Base-by-base conservation (phyloP, 2,888 invertebrate genomes). In the Eristalinus sepulchralis region DNA sequence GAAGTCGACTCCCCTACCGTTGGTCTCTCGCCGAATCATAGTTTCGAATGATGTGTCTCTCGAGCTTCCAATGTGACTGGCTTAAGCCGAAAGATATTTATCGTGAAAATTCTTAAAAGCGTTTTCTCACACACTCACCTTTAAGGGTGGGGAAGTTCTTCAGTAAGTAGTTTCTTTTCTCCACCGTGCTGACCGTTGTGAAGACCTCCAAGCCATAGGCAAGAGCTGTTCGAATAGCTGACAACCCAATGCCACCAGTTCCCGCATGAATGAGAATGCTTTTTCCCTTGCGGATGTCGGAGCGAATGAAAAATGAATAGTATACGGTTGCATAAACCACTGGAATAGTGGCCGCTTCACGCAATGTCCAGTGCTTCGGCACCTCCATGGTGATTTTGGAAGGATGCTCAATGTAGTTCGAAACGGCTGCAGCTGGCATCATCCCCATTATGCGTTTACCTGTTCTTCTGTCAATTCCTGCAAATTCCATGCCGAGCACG, bases 1-100 rank as follows among this genome's bases (percentile, higher is more conserved):
- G 73, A 98, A 93, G 90, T 99, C 97, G 0, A 99, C 98, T 47
- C 98, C 98, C 89, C 94, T 94, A 10, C 98, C 98, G 8, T 96
- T 94, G 0, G 98, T 98, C 90, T 95, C 94, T 60, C 93, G 94
- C 88, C 96, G 94, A 71, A 99, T 94, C 94, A 98, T 95, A 88
- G 95, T 94, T 91, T 98, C 98, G 91, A 99, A 99, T 0, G 96
- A 95, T 0, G 95, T 94, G 91, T 98, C 96, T 89, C 97, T 95
- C 8, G 98, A 97, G 92, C 98, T 97, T 17, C 97, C 96, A 90
- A 99, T 97, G 90, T 97, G 94, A 55, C 93, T 93, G 72, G 91
- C 93, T 75, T 89, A 0, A 82, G 60, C 22, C 0, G 13, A 17
- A 36, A n/a, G 5, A 27, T 1, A 34, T 13, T 34, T 31, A 4